Evolutionary conservation across 2,888 invertebrate genomes (phyloP), one percentile per base, ranked within the genome.

Genomic region (Leucozona laternaria): DNA sequence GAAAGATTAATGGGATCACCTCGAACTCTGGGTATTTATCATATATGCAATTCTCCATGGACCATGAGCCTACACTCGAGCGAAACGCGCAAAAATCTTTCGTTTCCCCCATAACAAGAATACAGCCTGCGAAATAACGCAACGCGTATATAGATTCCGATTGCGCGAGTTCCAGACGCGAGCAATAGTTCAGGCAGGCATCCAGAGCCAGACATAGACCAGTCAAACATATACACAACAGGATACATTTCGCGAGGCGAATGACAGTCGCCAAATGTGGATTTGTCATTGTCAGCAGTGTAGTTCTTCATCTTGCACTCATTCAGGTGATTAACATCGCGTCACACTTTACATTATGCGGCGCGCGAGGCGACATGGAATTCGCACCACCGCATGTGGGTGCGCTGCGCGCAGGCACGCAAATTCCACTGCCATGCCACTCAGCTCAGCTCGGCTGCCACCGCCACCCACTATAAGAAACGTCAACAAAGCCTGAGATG

Each of bases 201-300:
- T 25, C 50, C 53, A 50, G 50, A 50, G n/a, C 79, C 68, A 82
- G 81, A 77, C 77, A 71, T 72, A 82, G 71, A 70, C 55, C 71
- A 76, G 40, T 31, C 70, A 81, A 40, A 53, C 48, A 78, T 25
- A 20, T 10, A 50, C 75, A 66, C 28, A 37, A n/a, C 53, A 70
- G 62, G 58, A 68, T 68, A 77, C 80, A 80, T 57, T 77, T 80
- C 72, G 70, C 78, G 37, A 57, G 55, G 57, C 78, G 78, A 82
- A 82, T 86, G 86, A 86, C 86, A 86, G 81, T 86, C 86, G 81
- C 86, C 87, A 87, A 87, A 90, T 90, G 92, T 90, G 90, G 92
- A 91, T 91, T 91, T 91, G 91, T 91, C 91, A 91, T 91, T 91
- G 91, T 91, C 91, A 91, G 91, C 92, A 91, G 91, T 88, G 89